phyloP scores from a whole-genome alignment of 2,888 invertebrate species.

The Trissolcus brochymenae region DNA sequence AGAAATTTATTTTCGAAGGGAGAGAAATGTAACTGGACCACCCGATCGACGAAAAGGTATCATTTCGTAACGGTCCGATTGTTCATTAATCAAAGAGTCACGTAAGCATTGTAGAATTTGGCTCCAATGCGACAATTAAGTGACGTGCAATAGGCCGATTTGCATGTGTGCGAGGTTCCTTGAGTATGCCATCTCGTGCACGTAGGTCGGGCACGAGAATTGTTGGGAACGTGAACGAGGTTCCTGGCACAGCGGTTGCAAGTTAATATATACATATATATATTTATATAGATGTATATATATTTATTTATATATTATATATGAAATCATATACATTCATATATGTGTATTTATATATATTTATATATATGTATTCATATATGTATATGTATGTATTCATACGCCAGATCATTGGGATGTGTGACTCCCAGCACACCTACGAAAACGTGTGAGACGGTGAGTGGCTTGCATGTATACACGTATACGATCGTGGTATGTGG shows the following conservation, averaged over 20 bases:
- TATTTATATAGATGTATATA: too few species aligned
- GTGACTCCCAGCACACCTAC: slow-evolving; percentile 14
- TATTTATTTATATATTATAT: too few species aligned
- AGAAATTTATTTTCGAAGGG: too few species aligned
- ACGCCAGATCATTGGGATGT: slow-evolving; percentile 9
- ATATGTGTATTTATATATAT: too few species aligned
- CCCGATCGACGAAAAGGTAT: background rate
- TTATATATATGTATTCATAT: slow-evolving; percentile 28
- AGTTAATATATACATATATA: slow-evolving; percentile 20
- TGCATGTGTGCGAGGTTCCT: slow-evolving; percentile 13
- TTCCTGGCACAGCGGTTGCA: slow-evolving; percentile 50
- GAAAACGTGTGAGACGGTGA: background rate
- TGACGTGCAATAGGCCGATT: slow-evolving; percentile 30
- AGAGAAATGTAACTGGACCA: background rate
- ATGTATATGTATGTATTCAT: slow-evolving; percentile 31
- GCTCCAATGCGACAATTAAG: slow-evolving; percentile 30
- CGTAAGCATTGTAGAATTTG: background rate
- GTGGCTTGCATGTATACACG: slow-evolving; percentile 9
- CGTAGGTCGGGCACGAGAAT: slow-evolving; percentile 50
- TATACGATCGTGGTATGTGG: slow-evolving; percentile 70
- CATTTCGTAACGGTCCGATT: slow-evolving; percentile 5
- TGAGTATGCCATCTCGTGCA: slow-evolving; percentile 39
- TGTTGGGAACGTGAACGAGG: slow-evolving; percentile 58
- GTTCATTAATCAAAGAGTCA: slow-evolving; percentile 12
- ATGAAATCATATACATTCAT: too few species aligned